Percentiles rank a stretch among this genome's conserved stretches.
Conservation (phyloP, 2,113 vertebrate species). For the Apteryx mantelli region DNA sequence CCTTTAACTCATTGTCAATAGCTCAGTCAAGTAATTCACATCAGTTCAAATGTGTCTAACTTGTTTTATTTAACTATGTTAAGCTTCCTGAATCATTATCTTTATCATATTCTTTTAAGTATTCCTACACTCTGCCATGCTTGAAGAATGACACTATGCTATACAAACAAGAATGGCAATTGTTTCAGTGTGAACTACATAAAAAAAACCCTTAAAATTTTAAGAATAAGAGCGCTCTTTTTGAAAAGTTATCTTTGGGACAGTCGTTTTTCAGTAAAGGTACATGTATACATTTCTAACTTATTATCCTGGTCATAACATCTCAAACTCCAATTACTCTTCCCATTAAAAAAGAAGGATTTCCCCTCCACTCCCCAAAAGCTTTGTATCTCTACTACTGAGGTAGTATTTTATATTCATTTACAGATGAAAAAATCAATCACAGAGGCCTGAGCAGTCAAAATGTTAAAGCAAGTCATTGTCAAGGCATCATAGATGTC, state of each 20-base stretch:
- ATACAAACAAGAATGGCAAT: background rate
- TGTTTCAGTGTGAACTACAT: background rate
- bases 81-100: background rate
- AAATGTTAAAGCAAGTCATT: background rate
- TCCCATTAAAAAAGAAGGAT: background rate
- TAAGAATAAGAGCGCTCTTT: background rate
- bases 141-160: background rate
- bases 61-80: background rate
- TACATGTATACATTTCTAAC: accelerated
- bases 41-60: background rate
- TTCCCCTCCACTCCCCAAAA: background rate
- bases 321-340: background rate
- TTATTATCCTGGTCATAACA: background rate
- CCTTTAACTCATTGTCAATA: background rate
- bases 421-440: background rate
- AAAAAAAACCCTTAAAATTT: background rate
- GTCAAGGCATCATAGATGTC: background rate
- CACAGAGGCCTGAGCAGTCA: background rate
- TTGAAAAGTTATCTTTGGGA: background rate
- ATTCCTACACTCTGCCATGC: background rate
- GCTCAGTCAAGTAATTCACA: background rate
- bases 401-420: background rate
- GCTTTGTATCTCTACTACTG: background rate
- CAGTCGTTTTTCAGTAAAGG: background rate
- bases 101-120: background rate